Evolutionary conservation across 2,797 vertebrate genomes (phyloP), one percentile per base, ranked within the genome.

Genomic region (Poeciliopsis presidionis): DNA sequence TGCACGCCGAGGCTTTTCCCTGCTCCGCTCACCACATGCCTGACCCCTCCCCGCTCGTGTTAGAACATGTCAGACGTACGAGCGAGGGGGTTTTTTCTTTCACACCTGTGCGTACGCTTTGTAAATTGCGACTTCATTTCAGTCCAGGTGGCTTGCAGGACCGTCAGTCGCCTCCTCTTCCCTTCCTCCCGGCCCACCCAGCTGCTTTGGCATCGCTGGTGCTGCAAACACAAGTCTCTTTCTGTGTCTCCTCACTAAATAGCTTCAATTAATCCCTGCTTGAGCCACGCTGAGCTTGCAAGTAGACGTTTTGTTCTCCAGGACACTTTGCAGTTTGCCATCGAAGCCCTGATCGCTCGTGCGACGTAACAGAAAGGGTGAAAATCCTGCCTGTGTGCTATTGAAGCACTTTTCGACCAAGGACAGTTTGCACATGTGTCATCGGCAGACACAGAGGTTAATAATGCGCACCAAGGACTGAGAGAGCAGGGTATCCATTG

Each of bases 141-240:
- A 80, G 74, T 9, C 78, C 92, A 92, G 90, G 88, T 94, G 92
- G 92, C 90, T 76, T 1, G 77, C 57, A 65, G 78, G 67, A 70
- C 81, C 18, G 77, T 86, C 87, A 82, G 86, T 83, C 65, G 86
- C 61, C 79, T 83, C 57, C 84, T 84, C 80, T 88, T 86, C 79
- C 82, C 77, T 76, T 81, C 86, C 75, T 82, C n/a, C n/a, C 45
- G 67, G 80, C 81, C 85, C 67, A 28, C 83, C 88, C 93, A 94
- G 92, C 92, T 94, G 93, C 91, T 91, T 86, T 92, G 93, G 93
- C 92, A 93, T 87, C 86, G 16, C 20, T 30, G 6, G 71, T 75
- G 76, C 80, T 85, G 75, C 80, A 83, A 86, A 93, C 91, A 94
- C 90, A 91, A 87, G 92, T 77, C 87, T 69, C 91, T 88, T 91